Evolutionary conservation across 2,113 vertebrate species (phyloP).

Genomic region (Ciconia boyciana): DNA sequence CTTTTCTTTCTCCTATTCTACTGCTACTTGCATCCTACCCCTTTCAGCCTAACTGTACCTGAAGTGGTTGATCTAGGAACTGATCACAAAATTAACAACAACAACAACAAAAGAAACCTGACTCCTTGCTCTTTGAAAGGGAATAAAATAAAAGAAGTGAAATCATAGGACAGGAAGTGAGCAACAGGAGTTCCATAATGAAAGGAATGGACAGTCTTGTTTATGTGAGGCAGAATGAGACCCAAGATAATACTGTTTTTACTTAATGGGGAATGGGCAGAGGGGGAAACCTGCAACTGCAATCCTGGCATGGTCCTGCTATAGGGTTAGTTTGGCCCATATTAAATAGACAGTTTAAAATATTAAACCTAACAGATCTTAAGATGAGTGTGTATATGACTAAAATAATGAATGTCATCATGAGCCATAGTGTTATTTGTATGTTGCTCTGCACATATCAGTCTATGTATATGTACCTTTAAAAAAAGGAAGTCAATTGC

Average conservation of each 20-base stretch:
- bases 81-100: background rate
- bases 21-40: background rate
- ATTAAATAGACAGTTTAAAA: background rate
- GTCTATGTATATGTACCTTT: background rate
- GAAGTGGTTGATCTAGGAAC: background rate
- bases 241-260: background rate
- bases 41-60: background rate
- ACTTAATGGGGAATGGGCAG: background rate
- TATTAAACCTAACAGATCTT: background rate
- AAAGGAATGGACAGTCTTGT: background rate
- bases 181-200: background rate
- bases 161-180: background rate
- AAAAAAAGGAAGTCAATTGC: background rate
- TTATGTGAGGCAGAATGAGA: background rate
- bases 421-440: background rate
- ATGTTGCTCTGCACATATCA: background rate
- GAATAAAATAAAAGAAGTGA: background rate
- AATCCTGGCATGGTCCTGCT: background rate
- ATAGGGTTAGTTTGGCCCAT: background rate
- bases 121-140: background rate
- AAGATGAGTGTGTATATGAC: background rate
- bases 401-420: background rate
- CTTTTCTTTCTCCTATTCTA: background rate
- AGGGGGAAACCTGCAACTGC: background rate
- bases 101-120: background rate